Evolutionary conservation across 1,140 invertebrate genomes (phyloP).

Genomic region (Heliconius himera): DNA sequence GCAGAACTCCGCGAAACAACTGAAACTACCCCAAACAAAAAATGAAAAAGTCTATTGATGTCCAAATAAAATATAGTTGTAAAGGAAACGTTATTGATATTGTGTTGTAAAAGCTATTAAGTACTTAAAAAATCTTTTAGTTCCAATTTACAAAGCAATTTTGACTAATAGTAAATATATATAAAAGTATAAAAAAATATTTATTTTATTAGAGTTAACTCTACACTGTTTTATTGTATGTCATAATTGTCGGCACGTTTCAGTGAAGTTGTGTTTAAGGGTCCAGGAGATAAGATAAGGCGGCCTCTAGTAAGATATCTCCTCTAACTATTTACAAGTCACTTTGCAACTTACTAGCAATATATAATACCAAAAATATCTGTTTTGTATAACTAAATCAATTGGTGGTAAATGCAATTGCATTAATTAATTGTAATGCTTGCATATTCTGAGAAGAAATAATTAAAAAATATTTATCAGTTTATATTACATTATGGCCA

Average conservation of each 20-base stretch:
- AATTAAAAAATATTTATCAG: too few relatives aligned
- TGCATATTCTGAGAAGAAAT: too few relatives aligned
- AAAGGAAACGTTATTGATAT: constrained; percentile 14
- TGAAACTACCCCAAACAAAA: constrained; percentile 27
- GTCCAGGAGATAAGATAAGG: background rate
- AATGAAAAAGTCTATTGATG: constrained; percentile 59
- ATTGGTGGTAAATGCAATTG: too few relatives aligned
- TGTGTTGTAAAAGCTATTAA: background rate
- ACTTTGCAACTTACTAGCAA: background rate
- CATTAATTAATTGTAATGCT: too few relatives aligned
- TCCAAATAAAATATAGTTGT: constrained; percentile 54
- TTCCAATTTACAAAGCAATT: background rate
- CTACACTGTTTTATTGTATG: background rate
- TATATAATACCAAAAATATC: background rate
- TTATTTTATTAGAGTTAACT: background rate
- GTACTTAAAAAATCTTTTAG: background rate
- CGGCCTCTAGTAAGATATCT: background rate
- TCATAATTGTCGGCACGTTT: background rate
- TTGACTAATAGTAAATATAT: background rate
- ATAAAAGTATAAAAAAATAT: too few relatives aligned
- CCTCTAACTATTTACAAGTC: background rate
- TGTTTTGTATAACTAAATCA: too few relatives aligned
- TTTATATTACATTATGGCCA: too few relatives aligned
- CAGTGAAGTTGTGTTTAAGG: background rate
- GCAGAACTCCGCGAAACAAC: constrained; percentile 32